Evolutionary conservation across 2,797 vertebrate species (phyloP), one percentile per base, ranked within the genome.

Genomic region (Amazona ochrocephala): DNA sequence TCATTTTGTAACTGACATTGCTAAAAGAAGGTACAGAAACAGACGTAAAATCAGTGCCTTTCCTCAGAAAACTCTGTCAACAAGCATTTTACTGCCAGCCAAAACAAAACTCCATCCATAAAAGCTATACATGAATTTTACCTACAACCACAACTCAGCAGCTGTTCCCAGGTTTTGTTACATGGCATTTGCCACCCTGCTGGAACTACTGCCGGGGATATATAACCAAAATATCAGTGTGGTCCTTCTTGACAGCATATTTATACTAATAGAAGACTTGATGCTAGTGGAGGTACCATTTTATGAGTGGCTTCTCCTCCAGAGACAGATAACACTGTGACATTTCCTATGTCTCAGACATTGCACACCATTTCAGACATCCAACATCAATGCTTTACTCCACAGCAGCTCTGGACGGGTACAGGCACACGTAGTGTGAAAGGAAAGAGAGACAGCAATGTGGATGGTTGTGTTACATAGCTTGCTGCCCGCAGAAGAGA

Each of bases 401-500:
- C 13, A 23, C 10, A 73, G 44, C 13, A 93, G 64, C 0, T 1
- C 62, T 23, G 13, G 22, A 47, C 45, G 15, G 11, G 3, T 39
- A 32, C 3, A 19, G 7, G 6, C 15, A 53, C 3, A 5, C 2
- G 1, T 17, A 76, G 29, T 3, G 0, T 18, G 26, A 45, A n/a
- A n/a, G n/a, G n/a, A n/a, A n/a, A n/a, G n/a, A n/a, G n/a, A n/a
- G n/a, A n/a, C n/a, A n/a, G n/a, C n/a, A n/a, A n/a, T n/a, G n/a
- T n/a, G n/a, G n/a, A n/a, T n/a, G n/a, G n/a, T n/a, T n/a, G n/a
- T n/a, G n/a, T n/a, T n/a, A n/a, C n/a, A n/a, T n/a, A n/a, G n/a
- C n/a, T n/a, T n/a, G n/a, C n/a, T n/a, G n/a, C n/a, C n/a, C n/a
- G n/a, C n/a, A n/a, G n/a, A n/a, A n/a, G n/a, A n/a, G n/a, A n/a